Percentiles rank a stretch among this genome's conserved stretches.
Conservation (phyloP, 2,888 invertebrate genomes). For the Sussaba pulchella region DNA sequence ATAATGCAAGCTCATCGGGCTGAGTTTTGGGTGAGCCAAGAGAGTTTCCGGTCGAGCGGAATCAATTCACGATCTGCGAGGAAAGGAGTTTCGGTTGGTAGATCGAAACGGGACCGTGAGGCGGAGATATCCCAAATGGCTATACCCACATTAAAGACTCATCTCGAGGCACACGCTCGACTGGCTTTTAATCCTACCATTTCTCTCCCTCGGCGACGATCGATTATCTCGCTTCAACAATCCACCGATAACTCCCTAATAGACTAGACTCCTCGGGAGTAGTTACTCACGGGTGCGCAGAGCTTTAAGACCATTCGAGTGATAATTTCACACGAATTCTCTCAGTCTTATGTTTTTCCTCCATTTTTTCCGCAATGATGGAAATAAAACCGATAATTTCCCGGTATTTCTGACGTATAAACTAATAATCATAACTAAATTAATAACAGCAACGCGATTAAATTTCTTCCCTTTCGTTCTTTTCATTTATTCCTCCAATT, state of each 20-base stretch:
- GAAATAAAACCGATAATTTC: no score
- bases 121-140: slow-evolving; percentile 26
- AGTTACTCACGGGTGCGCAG: slow-evolving; percentile 41
- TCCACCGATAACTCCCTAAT: slow-evolving; percentile 67
- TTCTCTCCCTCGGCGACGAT: slow-evolving; percentile 58
- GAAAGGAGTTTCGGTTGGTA: slow-evolving; percentile 32
- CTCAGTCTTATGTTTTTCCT: no score
- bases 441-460: no score
- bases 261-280: slow-evolving; percentile 55
- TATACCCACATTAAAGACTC: slow-evolving; percentile 58
- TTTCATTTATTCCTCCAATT: no score
- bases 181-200: slow-evolving; percentile 70
- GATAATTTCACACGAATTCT: slow-evolving; percentile 53
- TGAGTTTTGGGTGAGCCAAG: slow-evolving; percentile 38
- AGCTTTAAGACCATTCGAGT: slow-evolving; percentile 54
- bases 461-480: no score
- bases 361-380: slow-evolving; percentile 7
- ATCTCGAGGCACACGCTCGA: slow-evolving; percentile 65
- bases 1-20: slow-evolving; percentile 29
- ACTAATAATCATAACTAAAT: no score
- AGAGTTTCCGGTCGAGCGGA: slow-evolving; percentile 54
- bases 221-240: slow-evolving; percentile 70
- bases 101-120: slow-evolving; percentile 58
- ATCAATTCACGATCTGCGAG: slow-evolving; percentile 55
- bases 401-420: no score